A percentile compares a stretch with the other conserved stretches of the same genome.
phyloP scores from a whole-genome alignment of 2,113 vertebrate genomes.

The Xerus inauris region DNA sequence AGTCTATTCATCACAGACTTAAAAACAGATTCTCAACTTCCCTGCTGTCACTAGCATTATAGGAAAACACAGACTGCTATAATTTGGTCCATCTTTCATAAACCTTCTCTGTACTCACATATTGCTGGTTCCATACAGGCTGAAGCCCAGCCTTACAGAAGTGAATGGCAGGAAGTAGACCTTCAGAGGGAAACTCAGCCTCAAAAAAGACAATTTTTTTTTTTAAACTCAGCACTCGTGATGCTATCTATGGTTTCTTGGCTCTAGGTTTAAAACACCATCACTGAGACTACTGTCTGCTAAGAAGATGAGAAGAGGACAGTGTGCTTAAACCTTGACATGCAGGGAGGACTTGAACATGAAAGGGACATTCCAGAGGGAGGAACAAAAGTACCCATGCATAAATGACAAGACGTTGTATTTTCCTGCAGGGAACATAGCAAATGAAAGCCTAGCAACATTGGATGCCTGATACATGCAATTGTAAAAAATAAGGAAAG shows the following conservation, averaged over 20 bases:
- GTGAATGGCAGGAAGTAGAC: not conserved
- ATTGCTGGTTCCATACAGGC: not conserved
- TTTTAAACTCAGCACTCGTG: not conserved
- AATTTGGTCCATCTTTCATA: conserved; percentile 51
- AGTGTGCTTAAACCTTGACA: not conserved
- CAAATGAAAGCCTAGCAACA: not conserved
- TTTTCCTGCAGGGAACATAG: not conserved
- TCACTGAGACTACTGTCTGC: not conserved
- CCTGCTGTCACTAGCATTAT: not conserved
- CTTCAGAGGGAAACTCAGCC: not conserved
- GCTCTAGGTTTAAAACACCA: not conserved
- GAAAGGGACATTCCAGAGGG: not conserved
- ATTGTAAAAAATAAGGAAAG: not conserved
- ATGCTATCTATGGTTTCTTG: not conserved
- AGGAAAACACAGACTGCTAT: conserved; percentile 21
- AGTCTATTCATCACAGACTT: conserved; percentile 45
- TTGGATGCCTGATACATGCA: not conserved
- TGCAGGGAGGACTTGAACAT: not conserved
- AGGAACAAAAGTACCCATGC: not conserved
- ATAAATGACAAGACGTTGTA: not conserved
- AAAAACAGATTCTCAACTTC: conserved; percentile 37
- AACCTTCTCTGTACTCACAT: not conserved
- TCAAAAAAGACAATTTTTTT: conserved; percentile 1
- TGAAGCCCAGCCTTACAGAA: not conserved
- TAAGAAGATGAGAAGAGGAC: not conserved